phyloP scores from a whole-genome alignment of 2,888 invertebrate genomes.

The Molorchus minor region DNA sequence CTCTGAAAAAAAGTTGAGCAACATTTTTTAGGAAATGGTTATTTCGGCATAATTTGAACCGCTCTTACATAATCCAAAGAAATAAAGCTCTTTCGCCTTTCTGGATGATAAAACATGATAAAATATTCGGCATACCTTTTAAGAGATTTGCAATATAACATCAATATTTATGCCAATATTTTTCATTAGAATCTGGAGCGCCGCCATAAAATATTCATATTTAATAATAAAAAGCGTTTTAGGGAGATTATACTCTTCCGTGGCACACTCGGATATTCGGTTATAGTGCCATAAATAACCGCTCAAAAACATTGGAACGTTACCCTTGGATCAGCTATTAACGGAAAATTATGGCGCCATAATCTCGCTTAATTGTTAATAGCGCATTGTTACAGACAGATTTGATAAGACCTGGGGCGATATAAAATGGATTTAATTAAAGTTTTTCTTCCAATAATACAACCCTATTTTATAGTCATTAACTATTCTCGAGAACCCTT shows the following conservation, averaged over 20 bases:
- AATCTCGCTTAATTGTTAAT: constrained; percentile 24
- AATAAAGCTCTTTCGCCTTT: no score
- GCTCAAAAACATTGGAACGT: constrained; percentile 22
- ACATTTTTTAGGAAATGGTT: no score
- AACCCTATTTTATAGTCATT: no score
- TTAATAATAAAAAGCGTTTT: constrained; percentile 32
- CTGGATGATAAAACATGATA: no score
- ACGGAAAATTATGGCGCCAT: constrained; percentile 17
- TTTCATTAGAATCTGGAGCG: constrained; percentile 24
- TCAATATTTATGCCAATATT: constrained; percentile 20
- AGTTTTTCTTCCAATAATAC: no score
- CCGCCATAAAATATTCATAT: constrained; percentile 29
- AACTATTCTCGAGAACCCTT: no score
- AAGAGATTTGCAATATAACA: constrained; percentile 19
- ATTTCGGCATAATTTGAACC: neutral
- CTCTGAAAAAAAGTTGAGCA: no score
- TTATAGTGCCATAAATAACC: constrained; percentile 17
- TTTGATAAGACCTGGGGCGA: constrained; percentile 7
- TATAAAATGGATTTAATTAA: neutral
- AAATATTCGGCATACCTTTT: constrained; percentile 17
- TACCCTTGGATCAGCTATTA: constrained; percentile 24
- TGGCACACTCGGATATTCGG: constrained; percentile 19
- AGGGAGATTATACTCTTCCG: constrained; percentile 29
- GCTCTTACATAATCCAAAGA: neutral
- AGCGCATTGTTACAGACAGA: constrained; percentile 4